Base-by-base conservation (phyloP, 1,140 invertebrate genomes). In the Diplogasteroides magnus region DNA sequence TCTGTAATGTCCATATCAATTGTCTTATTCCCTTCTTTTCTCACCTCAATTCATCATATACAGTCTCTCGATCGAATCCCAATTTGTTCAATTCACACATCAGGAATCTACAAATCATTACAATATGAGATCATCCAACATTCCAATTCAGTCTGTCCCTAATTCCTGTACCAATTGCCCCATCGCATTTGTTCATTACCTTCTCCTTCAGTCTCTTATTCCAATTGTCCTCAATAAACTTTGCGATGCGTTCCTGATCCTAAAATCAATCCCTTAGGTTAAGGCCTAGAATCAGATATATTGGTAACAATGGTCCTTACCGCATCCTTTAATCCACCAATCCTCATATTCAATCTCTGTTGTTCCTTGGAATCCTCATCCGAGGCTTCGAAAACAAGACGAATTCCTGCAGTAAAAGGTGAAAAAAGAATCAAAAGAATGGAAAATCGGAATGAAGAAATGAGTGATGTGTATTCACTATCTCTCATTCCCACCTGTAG, bases 41-140 rank as follows among this genome's bases (percentile, higher is more conserved):
- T n/a, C n/a, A n/a, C n/a, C n/a, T 84, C 3, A 98, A 85, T 83
- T 98, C 94, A 84, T 98, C 97, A 81, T 98, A 98, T 0, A 98
- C 95, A 83, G 97, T 98, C 84, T 99, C 97, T 79, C 97, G 93
- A 81, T 99, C 96, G 79, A 98, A 98, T 0, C 96, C 97, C 6
- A 99, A 86, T 83, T 97, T 97, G 81, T 98, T 95, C 31, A 98
- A 84, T 93, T 98, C 97, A 84, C 96, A 99, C 15, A 99, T 92
- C 23, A 99, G 85, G 83, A 97, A 99, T 55, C 78, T 78, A 55
- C 37, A 48, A 72, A n/a, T n/a, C n/a, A n/a, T n/a, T n/a, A n/a
- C n/a, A n/a, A n/a, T n/a, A n/a, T n/a, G n/a, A n/a, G n/a, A n/a
- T n/a, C n/a, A n/a, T n/a, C n/a, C n/a, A n/a, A n/a, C n/a, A n/a